Evolutionary conservation across 2,113 vertebrate species (phyloP).

Genomic region (Natator depressus): DNA sequence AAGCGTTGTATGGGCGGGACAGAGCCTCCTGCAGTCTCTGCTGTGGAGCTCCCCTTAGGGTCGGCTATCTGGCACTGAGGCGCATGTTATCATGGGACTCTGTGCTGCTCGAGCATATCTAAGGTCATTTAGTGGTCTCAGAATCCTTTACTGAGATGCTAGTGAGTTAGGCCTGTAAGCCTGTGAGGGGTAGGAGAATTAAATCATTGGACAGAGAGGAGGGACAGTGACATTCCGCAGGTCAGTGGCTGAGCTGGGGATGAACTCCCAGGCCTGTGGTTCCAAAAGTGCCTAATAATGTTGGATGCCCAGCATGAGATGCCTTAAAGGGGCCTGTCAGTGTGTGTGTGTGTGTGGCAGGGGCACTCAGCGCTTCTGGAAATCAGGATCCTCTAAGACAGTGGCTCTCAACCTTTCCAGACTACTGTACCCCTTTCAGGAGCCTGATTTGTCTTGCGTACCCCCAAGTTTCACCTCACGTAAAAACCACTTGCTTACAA

Average conservation of each 20-base stretch:
- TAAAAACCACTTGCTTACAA: too few relatives aligned
- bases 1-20: background rate
- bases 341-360: background rate
- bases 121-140: slow-evolving; percentile 18
- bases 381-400: background rate
- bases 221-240: background rate
- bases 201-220: background rate
- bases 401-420: too few relatives aligned
- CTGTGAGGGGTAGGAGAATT: slow-evolving; percentile 15
- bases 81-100: background rate
- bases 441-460: too few relatives aligned
- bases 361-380: background rate
- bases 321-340: background rate
- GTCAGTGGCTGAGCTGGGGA: background rate
- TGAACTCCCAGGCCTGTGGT: background rate
- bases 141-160: slow-evolving; percentile 24
- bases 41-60: background rate
- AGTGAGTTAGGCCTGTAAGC: slow-evolving; percentile 57
- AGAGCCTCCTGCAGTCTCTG: background rate
- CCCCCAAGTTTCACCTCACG: too few relatives aligned
- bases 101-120: background rate
- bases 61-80: background rate
- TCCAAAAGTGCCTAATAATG: background rate
- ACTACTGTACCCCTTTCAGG: too few relatives aligned
- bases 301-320: background rate